Evolutionary conservation across 2,797 vertebrate species (phyloP).

Genomic region (Myotis vivesi): DNA sequence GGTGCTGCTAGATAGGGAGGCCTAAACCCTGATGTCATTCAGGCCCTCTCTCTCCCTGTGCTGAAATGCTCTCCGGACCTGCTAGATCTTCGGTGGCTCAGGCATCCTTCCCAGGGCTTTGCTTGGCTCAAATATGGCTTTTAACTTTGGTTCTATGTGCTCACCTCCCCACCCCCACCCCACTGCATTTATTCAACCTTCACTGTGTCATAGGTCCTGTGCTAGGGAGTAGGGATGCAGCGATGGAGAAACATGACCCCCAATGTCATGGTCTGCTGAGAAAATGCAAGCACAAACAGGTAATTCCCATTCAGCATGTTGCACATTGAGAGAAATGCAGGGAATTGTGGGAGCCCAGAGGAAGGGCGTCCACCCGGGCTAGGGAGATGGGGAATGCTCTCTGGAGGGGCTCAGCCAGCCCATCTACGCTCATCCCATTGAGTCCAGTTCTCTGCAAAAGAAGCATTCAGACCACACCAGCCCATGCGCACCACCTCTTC

Average conservation of each 20-base stretch:
- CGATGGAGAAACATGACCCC: neutral
- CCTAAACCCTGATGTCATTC: neutral
- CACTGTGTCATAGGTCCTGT: neutral
- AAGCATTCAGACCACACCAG: neutral
- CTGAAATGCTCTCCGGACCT: neutral
- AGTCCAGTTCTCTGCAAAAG: neutral
- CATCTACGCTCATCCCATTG: neutral
- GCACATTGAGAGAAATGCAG: neutral
- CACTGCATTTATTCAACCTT: too few species aligned
- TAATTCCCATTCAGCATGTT: neutral
- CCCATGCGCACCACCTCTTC: neutral
- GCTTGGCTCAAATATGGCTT: neutral
- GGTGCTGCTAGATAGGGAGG: neutral
- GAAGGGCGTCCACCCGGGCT: rapidly evolving
- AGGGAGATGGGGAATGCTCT: too few species aligned
- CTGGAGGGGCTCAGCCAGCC: neutral
- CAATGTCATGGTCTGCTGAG: neutral
- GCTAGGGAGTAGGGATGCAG: neutral
- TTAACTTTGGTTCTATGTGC: neutral
- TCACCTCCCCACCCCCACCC: neutral
- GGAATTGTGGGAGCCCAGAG: neutral
- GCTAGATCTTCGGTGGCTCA: neutral
- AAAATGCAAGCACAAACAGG: neutral
- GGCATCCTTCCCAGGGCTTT: neutral
- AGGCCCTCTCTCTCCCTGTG: neutral